Base-by-base conservation (phyloP, 2,797 vertebrate species). In the Notolabrus celidotus region DNA sequence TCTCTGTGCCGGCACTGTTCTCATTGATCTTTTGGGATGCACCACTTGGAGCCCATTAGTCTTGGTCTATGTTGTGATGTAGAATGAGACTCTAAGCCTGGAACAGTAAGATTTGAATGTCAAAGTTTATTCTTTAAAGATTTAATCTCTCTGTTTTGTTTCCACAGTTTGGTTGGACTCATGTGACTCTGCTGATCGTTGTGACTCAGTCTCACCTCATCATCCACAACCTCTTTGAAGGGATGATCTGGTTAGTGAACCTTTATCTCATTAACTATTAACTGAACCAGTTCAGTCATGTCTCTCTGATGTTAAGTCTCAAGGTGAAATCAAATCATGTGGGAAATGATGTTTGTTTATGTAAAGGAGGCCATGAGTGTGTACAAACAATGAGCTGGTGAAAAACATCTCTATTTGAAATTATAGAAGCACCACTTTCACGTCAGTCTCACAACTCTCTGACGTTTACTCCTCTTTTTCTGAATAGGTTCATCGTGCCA, bases 151-250 rank as follows among this genome's bases (percentile, higher is more conserved):
- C 45, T 11, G 1, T 55, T 0, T 60, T 67, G 25, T 73, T 39
- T 66, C 55, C 57, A 23, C 93, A 99, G 98, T 99, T 99, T 12
- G 97, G 97, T 64, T 99, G 98, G 98, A 99, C 98, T 36, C 97
- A 99, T 10, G 97, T 99, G 84, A 99, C 98, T 0, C 88, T 99
- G 85, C 94, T 99, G 75, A 99, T 99, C 4, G 95, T 99, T 8
- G 98, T 99, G 17, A 99, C 98, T 39, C 98, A 99, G 94, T 99
- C 98, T 7, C 97, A 99, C 85, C 97, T 99, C 27, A 96, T 99
- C 88, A 99, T 99, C 82, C 98, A 99, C 92, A 99, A 99, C 92
- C 92, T 99, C 56, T 99, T 99, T 92, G 98, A 99, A 77, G 98
- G 98, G 45, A 99, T 99, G 98, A 99, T 99, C 89, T 99, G 98